Evolutionary conservation across 2,888 invertebrate genomes (phyloP).

Genomic region (Aplocera efformata): DNA sequence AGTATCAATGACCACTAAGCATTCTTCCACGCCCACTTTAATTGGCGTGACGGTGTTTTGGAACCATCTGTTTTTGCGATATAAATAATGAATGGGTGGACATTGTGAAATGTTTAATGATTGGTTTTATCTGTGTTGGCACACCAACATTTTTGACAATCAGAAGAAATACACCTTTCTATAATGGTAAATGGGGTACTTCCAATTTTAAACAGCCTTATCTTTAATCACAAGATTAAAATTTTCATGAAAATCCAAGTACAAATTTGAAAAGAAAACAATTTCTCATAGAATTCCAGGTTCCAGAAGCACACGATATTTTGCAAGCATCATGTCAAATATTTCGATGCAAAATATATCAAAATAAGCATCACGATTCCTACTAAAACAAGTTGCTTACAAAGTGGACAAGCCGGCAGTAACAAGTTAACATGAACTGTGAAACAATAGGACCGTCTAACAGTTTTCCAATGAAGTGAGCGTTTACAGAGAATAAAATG

Average conservation of each 20-base stretch:
- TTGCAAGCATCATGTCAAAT: too few species aligned
- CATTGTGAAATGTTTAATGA: too few species aligned
- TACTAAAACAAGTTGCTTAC: neutral
- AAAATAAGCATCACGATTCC: neutral
- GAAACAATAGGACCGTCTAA: slow-evolving; percentile 34
- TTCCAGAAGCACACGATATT: too few species aligned
- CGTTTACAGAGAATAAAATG: slow-evolving; percentile 48
- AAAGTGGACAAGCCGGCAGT: slow-evolving; percentile 12
- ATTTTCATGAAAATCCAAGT: too few species aligned
- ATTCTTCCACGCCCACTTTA: slow-evolving; percentile 42
- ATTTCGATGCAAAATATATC: neutral
- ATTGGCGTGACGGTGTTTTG: slow-evolving; percentile 29
- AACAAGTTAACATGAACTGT: slow-evolving; percentile 23
- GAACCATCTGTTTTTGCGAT: slow-evolving; percentile 13
- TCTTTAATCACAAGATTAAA: too few species aligned
- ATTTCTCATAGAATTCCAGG: too few species aligned
- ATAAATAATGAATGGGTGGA: neutral
- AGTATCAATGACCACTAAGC: slow-evolving; percentile 21
- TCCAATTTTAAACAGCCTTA: too few species aligned
- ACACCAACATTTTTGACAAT: too few species aligned
- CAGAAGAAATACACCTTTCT: too few species aligned
- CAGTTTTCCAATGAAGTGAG: slow-evolving; percentile 37
- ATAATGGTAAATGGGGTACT: too few species aligned
- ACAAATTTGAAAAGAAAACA: too few species aligned
- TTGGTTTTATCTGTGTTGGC: too few species aligned